Conservation (phyloP, 1,140 invertebrate genomes). For the Epicauta chinensis region DNA sequence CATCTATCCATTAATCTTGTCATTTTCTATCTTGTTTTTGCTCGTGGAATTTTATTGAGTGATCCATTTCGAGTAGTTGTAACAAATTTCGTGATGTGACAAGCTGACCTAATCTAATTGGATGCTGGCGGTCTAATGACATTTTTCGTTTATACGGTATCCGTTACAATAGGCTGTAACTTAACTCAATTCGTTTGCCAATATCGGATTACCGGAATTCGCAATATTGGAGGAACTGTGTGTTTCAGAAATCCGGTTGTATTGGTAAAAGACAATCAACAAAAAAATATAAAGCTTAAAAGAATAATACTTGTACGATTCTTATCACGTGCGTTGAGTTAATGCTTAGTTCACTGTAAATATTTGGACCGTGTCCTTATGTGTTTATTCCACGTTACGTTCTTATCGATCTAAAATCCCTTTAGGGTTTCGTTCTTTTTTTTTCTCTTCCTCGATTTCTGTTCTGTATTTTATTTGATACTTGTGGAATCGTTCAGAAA, state of each 20-base stretch:
- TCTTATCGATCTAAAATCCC: constrained; percentile 11
- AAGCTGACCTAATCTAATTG: constrained; percentile 34
- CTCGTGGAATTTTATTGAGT: constrained; percentile 13
- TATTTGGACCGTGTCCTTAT: constrained; percentile 16
- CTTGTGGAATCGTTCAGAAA: constrained; percentile 6
- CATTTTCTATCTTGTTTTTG: constrained; percentile 11
- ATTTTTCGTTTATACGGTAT: constrained; percentile 37
- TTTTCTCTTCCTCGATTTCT: too few relatives aligned
- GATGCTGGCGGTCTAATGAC: constrained; percentile 34
- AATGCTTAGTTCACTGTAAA: constrained; percentile 20
- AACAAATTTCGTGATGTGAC: constrained; percentile 18
- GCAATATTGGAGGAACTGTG: constrained; percentile 32
- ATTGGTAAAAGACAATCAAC: constrained; percentile 26
- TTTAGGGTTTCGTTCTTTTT: constrained; percentile 1
- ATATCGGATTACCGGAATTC: constrained; percentile 40
- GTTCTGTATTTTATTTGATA: constrained; percentile 1
- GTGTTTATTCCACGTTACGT: not conserved
- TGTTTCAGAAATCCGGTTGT: constrained; percentile 39
- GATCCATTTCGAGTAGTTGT: constrained; percentile 13
- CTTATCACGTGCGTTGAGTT: constrained; percentile 11
- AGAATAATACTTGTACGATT: constrained; percentile 11
- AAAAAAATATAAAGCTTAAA: constrained; percentile 9
- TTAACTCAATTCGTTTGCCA: constrained; percentile 34
- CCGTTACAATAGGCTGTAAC: constrained; percentile 21
- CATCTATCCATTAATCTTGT: constrained; percentile 14